Evolutionary conservation across 64 coral and sea anemone genomes (phyloP), one percentile per base, ranked within the genome.

Genomic region (Dendrophyllia cribrosa): DNA sequence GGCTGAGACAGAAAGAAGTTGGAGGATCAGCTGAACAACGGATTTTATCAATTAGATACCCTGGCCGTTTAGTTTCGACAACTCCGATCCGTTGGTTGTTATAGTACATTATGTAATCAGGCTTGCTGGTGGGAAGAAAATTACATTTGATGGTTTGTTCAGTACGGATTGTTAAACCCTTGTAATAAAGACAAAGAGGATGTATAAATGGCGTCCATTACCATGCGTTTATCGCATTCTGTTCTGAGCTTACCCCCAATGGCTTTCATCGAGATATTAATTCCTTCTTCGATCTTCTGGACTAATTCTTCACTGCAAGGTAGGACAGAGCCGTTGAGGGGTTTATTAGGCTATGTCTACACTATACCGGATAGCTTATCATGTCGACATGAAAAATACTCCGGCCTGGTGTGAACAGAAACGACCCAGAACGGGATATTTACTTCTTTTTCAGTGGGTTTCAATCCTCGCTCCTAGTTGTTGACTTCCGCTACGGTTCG

Each of bases 101-200:
- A n/a, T 44, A 46, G 26, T 45, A 63, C 15, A 84, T n/a, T 9
- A 66, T 84, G 80, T 84, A 84, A 10, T 84, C 80, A 65, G 7
- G 24, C 34, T 19, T 62, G 20, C 59, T 84, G 12, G 0, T 48
- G 5, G 80, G 80, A 68, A 84, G 80, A 0, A 1, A 2, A 43
- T 65, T 2, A 3, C 50, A 77, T 55, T 22, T 77, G 22, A 77
- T 8, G 9, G n/a, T 77, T 77, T 56, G 49, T 55, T 77, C 75
- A 77, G 9, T 53, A 24, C 20, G 17, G 51, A 77, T 3, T 23
- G 1, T 56, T 11, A 77, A 19, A 21, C 11, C 22, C 75, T 56
- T 53, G 1, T 22, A 56, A 56, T 56, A 3, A 19, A 53, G 9
- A 56, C 75, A 77, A 55, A 77, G 51, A 17, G 75, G 48, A 11